These are phyloP conservation scores for Psettodes erumei DNA, from an alignment of 2,113 vertebrate species.

Conservation along the genomic window DNA sequence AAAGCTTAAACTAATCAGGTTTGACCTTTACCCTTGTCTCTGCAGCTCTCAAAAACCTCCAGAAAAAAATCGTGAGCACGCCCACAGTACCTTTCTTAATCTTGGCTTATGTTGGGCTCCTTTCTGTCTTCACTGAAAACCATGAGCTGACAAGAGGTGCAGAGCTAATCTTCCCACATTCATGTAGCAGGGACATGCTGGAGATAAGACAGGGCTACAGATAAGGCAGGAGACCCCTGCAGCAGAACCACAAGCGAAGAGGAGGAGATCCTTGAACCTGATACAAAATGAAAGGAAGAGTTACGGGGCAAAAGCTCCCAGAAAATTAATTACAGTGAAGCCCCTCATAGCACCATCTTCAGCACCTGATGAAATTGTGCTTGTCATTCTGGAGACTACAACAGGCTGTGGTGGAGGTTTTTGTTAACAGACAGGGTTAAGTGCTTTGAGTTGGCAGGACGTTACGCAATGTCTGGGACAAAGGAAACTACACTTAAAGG, in stretches of 20 bases:
- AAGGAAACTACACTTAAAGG: not conserved
- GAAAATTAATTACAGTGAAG: constrained; percentile 69
- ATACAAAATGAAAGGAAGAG: constrained; percentile 71
- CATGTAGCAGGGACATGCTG: constrained; percentile 73
- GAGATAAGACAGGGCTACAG: constrained; percentile 71
- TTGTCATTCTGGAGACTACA: constrained; percentile 14
- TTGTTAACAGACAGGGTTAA: constrained; percentile 37
- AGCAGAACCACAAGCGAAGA: constrained; percentile 56
- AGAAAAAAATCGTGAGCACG: constrained; percentile 45
- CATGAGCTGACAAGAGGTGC: constrained; percentile 59
- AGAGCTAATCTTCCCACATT: constrained; percentile 76
- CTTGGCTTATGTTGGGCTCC: constrained; percentile 44
- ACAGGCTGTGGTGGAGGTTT: constrained; percentile 15
- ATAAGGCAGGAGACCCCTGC: constrained; percentile 74
- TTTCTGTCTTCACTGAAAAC: constrained; percentile 68
- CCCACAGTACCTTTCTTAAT: constrained; percentile 48
- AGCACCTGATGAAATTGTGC: constrained; percentile 43
- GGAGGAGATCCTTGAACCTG: constrained; percentile 57
- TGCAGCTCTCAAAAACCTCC: constrained; percentile 18
- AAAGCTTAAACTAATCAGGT: constrained; percentile 37
- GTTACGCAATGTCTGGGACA: not conserved
- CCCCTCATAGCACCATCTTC: constrained; percentile 16
- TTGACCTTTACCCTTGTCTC: constrained; percentile 40
- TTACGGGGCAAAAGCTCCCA: constrained; percentile 46
- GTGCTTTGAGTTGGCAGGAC: constrained; percentile 8